Conservation (phyloP, 2,888 invertebrate genomes). For the Eulithis testata region DNA sequence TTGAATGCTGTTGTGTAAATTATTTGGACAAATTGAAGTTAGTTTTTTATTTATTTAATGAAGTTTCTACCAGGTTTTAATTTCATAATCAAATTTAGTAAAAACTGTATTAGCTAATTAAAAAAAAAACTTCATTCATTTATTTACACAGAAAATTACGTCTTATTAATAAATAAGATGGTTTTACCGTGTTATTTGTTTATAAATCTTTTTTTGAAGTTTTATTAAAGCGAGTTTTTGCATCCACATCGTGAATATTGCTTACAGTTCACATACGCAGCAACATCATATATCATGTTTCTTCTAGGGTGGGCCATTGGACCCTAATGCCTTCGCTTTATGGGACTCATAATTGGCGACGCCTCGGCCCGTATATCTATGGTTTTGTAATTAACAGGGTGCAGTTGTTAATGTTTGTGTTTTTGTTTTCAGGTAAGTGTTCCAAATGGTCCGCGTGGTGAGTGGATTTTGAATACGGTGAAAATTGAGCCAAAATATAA, state of each 20-base stretch:
- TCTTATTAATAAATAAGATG: too few species aligned
- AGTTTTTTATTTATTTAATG: too few species aligned
- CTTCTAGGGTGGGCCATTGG: slow-evolving; percentile 41
- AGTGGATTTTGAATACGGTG: slow-evolving; percentile 18
- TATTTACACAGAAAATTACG: too few species aligned
- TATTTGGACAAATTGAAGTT: too few species aligned
- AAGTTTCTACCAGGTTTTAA: too few species aligned
- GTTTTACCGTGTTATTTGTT: too few species aligned
- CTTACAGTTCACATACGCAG: slow-evolving; percentile 15
- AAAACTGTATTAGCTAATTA: too few species aligned
- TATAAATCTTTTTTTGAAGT: too few species aligned
- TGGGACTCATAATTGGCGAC: slow-evolving; percentile 69
- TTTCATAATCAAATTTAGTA: too few species aligned
- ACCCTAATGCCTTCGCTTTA: slow-evolving; percentile 56
- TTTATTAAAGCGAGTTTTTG: too few species aligned
- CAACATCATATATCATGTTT: slow-evolving; percentile 15
- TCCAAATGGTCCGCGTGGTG: slow-evolving; percentile 13
- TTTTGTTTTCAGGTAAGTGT: slow-evolving; percentile 71
- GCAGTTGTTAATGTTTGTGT: slow-evolving; percentile 53
- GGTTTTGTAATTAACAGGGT: slow-evolving; percentile 60
- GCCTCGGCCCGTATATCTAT: slow-evolving; percentile 52
- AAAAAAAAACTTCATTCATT: too few species aligned
- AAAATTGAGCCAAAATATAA: not conserved
- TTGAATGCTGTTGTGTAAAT: too few species aligned
- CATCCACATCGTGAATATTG: not conserved